Evolutionary conservation across 2,113 vertebrate species (phyloP).

Genomic region (Thermophis baileyi): DNA sequence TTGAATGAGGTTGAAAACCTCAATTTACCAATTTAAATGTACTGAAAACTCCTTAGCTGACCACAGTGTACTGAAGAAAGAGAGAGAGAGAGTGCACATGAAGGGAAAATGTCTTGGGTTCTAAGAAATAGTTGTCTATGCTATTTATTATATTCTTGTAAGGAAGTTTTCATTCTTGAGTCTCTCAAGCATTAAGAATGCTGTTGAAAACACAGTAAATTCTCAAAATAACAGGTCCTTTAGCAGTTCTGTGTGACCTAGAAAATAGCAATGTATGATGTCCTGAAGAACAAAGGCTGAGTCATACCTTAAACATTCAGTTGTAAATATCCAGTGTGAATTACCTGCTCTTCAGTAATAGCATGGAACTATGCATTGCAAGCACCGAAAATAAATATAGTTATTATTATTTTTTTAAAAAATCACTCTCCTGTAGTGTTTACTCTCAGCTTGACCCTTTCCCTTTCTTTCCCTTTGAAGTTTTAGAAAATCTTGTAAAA

Average conservation of each 20-base stretch:
- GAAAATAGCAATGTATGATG: not conserved
- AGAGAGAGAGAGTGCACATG: not conserved
- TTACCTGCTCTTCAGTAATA: not conserved
- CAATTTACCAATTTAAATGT: not conserved
- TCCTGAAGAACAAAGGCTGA: not conserved
- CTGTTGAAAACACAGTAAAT: not conserved
- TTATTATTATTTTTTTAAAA: not conserved
- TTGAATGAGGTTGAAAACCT: not conserved
- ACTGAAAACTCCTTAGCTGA: not conserved
- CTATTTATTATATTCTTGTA: not conserved
- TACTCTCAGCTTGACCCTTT: not conserved
- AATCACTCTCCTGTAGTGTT: not conserved
- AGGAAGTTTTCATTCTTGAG: not conserved
- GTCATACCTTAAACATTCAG: not conserved
- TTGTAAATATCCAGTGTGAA: not conserved
- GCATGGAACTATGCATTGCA: not conserved
- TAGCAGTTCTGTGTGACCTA: not conserved
- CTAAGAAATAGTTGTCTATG: not conserved
- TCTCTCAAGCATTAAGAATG: not conserved
- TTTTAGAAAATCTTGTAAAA: not conserved
- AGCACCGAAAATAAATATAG: not conserved
- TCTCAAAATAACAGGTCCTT: not conserved
- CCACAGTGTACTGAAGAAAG: not conserved
- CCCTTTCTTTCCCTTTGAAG: not conserved
- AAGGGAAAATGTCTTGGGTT: not conserved